Base-by-base conservation (phyloP, 2,797 vertebrate species). In the Sylvia borin region DNA sequence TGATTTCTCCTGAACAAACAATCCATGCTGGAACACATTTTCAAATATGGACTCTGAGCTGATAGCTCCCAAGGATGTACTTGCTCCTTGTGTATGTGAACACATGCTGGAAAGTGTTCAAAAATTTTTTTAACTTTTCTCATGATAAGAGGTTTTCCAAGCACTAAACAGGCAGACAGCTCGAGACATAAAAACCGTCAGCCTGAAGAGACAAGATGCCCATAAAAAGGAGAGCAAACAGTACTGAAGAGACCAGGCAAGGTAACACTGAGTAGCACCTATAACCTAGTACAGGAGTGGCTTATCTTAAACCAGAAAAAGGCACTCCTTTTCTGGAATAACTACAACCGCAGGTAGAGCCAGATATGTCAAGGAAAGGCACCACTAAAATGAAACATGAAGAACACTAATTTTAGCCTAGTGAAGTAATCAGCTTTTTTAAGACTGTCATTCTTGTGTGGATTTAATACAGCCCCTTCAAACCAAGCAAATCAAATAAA, bases 261-360 rank as follows among this genome's bases (percentile, higher is more conserved):
- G 50, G 85, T 74, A 68, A 88, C 38, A 26, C 18, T 22, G 64
- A 92, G 50, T 43, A 94, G 68, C 16, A 83, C 90, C 79, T 88
- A 58, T 74, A 81, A 54, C 54, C 80, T 77, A 74, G 53, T 36
- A 73, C 32, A 81, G 57, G 80, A 67, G 82, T 77, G 68, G 47
- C 76, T 95, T 93, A 90, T 78, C 79, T 92, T 67, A 83, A 85
- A 77, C 20, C 34, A 85, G 90, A 67, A 80, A 73, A 88, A 64
- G 53, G 24, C 71, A 71, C 61, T 88, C 65, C 45, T 77, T 74
- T 85, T 71, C 67, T 80, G 57, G 53, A 90, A 51, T 80, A 83
- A 74, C 36, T 65, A 58, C 58, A 84, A 16, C 64, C 74, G 61
- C 68, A 70, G 72, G 57, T 73, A 92, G 14, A 82, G 24, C 50